Conservation (phyloP, 2,113 vertebrate species). For the Etheostoma cragini region DNA sequence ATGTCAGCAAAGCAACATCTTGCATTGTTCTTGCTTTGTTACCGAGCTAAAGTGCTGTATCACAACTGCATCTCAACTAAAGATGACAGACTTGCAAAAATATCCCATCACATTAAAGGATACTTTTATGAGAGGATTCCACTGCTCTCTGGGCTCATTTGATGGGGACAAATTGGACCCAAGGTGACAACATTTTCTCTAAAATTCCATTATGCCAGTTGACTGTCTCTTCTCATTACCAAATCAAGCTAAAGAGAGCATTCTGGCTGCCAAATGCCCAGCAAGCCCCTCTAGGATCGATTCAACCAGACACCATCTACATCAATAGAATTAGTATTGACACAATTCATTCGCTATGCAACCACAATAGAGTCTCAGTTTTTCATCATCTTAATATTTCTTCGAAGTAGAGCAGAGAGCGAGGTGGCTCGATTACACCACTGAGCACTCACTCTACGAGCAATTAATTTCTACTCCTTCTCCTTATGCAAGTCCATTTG, state of each 20-base stretch:
- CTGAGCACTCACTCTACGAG: conserved; percentile 48
- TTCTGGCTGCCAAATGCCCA: conserved; percentile 69
- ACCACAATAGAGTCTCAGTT: conserved; percentile 75
- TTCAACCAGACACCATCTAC: conserved; percentile 77
- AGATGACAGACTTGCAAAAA: conserved; percentile 41
- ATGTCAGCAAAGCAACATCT: background rate
- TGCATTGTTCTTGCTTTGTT: conserved; percentile 24
- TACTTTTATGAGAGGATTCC: conserved; percentile 62
- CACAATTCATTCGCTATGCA: conserved; percentile 77
- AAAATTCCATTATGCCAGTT: conserved; percentile 75
- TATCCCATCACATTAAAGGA: conserved; percentile 23
- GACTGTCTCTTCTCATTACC: conserved; percentile 77
- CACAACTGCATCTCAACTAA: conserved; percentile 41
- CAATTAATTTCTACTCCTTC: conserved; percentile 60
- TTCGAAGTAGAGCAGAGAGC: conserved; percentile 49
- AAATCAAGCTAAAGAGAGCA: conserved; percentile 72
- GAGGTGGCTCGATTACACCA: conserved; percentile 64
- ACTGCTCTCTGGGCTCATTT: conserved; percentile 62
- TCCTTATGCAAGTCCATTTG: conserved; percentile 37
- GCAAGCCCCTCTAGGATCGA: conserved; percentile 73
- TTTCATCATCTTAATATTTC: conserved; percentile 75
- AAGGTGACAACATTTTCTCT: conserved; percentile 75
- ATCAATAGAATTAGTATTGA: conserved; percentile 83
- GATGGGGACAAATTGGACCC: conserved; percentile 75
- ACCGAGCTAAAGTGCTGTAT: conserved; percentile 11